Percentiles rank a stretch among this genome's conserved stretches.
phyloP scores from a whole-genome alignment of 1,140 invertebrate genomes.

The Danaus plexippus region DNA sequence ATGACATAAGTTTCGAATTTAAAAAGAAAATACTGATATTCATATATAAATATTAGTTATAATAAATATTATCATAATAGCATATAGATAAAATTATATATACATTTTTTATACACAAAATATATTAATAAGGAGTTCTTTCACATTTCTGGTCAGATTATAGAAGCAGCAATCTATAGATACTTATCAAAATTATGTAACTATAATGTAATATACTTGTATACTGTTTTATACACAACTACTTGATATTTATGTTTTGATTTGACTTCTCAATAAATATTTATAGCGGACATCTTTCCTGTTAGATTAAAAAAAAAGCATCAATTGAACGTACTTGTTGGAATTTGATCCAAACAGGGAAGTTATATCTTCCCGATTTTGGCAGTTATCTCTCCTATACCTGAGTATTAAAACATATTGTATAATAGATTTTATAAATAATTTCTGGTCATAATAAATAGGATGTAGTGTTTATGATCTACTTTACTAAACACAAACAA shows the following conservation, averaged over 20 bases:
- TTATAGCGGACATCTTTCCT: conserved; percentile 39
- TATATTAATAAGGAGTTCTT: too few species aligned
- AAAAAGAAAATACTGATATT: too few species aligned
- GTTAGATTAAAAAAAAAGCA: conserved; percentile 28
- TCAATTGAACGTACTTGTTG: conserved; percentile 60
- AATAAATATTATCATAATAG: too few species aligned
- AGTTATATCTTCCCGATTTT: conserved; percentile 59
- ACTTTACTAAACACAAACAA: conserved; percentile 10
- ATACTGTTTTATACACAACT: conserved; percentile 4
- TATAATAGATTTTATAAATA: conserved; percentile 4
- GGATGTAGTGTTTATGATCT: too few species aligned
- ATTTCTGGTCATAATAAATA: neutral
- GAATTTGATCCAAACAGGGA: conserved; percentile 57
- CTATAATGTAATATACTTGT: conserved; percentile 4
- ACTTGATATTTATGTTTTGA: too few species aligned
- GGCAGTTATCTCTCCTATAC: conserved; percentile 62
- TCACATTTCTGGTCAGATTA: neutral
- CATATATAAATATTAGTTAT: too few species aligned
- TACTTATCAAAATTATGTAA: conserved; percentile 31
- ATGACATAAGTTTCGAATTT: too few species aligned
- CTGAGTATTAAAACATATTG: conserved; percentile 50
- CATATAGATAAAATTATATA: too few species aligned
- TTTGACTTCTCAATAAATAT: conserved; percentile 37
- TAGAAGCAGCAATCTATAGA: conserved; percentile 28
- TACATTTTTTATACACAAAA: too few species aligned